These are phyloP conservation scores for Athene cunicularia DNA, from an alignment of 2,113 vertebrate genomes.

Conservation along the genomic window DNA sequence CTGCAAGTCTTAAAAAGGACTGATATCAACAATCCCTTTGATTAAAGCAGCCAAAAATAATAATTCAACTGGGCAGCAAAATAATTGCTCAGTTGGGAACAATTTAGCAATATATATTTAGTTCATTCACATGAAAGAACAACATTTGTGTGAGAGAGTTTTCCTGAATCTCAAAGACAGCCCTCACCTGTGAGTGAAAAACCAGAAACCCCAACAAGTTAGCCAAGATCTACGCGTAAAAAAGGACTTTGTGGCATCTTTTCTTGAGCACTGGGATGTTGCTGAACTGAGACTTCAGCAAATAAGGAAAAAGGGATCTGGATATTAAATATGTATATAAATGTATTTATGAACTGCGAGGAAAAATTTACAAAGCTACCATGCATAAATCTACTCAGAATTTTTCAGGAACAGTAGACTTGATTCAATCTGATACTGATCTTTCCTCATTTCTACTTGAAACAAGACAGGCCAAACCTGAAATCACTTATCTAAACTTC, in stretches of 20 bases:
- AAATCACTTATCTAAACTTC: background rate
- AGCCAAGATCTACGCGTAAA: background rate
- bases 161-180: background rate
- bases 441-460: background rate
- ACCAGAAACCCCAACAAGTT: background rate
- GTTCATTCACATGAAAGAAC: background rate
- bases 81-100: background rate
- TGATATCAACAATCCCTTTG: background rate
- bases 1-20: background rate
- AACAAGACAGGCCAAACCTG: background rate
- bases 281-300: background rate
- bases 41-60: background rate
- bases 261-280: background rate
- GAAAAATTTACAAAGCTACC: background rate
- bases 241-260: background rate
- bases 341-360: background rate
- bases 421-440: background rate
- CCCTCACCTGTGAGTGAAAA: background rate
- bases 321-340: background rate
- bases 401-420: background rate
- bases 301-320: background rate
- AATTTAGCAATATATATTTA: background rate
- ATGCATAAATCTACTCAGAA: rapidly evolving
- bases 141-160: background rate
- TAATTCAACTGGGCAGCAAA: background rate